Base-by-base conservation (phyloP, 2,888 invertebrate species). In the Agonum fuliginosum region DNA sequence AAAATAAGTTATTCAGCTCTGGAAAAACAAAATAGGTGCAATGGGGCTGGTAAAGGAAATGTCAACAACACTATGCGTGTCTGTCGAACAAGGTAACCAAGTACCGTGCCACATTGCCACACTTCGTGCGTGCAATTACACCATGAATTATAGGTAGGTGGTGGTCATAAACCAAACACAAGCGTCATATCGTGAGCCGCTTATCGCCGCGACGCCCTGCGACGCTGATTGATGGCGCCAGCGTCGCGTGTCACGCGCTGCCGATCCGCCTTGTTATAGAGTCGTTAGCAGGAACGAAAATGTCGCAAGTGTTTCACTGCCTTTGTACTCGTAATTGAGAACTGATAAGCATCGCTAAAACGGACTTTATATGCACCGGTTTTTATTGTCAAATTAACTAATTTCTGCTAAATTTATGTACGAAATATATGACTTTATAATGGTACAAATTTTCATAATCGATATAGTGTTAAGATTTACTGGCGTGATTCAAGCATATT, bases 141-240 rank as follows among this genome's bases (percentile, higher is more conserved):
- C 17, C 10, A 65, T 75, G 75, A 75, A 65, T 75, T 75, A 75
- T 75, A 65, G 43, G 24, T 24, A 46, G 46, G 46, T 72, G 72
- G 65, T 19, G 43, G 84, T 83, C 85, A 83, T 86, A 86, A 86
- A 86, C 84, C 84, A 85, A 85, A 84, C 84, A 84, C 65, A 83
- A 86, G 85, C 85, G 86, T 84, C 85, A 85, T 84, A 85, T 84
- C 85, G 85, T 84, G 85, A 85, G 86, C 85, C 86, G 86, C 70
- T 85, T 85, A 86, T 86, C 85, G 85, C 82, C 80, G 82, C 10
- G 4, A 19, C 67, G 41, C 37, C 5, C 67, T 14, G 43, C 70
- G 46, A 43, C 43, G 48, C 30, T 62, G 58, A 62, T 62, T 62
- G 58, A 62, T 62, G 58, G 58, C 58, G 58, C 30, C 58, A 14